A percentile compares a stretch with the other conserved stretches of the same genome.
These are phyloP conservation scores for Chymomyza procnemis DNA, from an alignment of 2,888 invertebrate species.

Conservation along the genomic window DNA sequence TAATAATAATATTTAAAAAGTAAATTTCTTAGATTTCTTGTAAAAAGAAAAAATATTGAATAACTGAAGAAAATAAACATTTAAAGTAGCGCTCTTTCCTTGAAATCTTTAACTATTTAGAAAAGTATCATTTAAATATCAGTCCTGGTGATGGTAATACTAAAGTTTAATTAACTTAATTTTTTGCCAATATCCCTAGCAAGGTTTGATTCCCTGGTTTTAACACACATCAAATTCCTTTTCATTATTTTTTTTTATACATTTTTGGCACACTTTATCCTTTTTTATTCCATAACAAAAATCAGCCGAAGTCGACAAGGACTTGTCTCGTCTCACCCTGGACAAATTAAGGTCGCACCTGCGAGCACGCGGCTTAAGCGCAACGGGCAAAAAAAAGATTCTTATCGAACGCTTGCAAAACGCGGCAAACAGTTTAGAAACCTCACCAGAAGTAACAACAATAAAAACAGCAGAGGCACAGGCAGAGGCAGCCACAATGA, in stretches of 20 bases:
- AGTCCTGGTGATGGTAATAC: background rate
- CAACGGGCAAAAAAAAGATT: slow-evolving; percentile 59
- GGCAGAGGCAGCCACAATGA: background rate
- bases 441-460: background rate
- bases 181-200: background rate
- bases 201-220: background rate
- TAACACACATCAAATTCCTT: slow-evolving; percentile 5
- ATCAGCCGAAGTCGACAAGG: slow-evolving; percentile 17
- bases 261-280: slow-evolving; percentile 46
- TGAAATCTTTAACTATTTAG: too few species aligned
- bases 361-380: slow-evolving; percentile 58
- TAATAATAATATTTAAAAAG: too few species aligned
- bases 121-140: too few species aligned
- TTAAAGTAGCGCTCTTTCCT: too few species aligned
- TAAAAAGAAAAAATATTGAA: too few species aligned
- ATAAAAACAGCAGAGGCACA: slow-evolving; percentile 12
- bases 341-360: slow-evolving; percentile 60
- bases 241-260: slow-evolving; percentile 40
- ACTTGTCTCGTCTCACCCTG: slow-evolving; percentile 53
- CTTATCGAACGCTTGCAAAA: slow-evolving; percentile 65
- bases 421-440: slow-evolving; percentile 21
- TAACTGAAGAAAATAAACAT: too few species aligned
- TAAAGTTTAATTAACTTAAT: background rate
- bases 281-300: slow-evolving; percentile 18
- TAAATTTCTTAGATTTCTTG: too few species aligned